phyloP scores from a whole-genome alignment of 2,888 invertebrate species.

The Pachydiplax longipennis region DNA sequence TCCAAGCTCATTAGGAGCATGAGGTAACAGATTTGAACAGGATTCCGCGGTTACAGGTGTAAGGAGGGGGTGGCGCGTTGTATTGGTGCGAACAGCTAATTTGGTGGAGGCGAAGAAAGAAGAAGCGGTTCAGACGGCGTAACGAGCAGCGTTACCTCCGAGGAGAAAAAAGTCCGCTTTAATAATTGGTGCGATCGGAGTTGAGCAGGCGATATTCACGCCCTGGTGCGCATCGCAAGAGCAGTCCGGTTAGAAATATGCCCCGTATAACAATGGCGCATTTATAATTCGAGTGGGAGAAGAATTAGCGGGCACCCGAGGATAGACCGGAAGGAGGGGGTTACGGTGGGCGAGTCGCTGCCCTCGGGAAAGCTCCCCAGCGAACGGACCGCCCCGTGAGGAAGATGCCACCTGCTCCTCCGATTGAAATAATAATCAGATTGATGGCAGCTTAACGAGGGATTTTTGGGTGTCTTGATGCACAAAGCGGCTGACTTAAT shows the following conservation, averaged over 20 bases:
- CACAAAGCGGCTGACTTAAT: no score
- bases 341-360: background rate
- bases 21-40: no score
- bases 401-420: no score
- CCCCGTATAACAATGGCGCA: slow-evolving; percentile 14
- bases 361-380: background rate
- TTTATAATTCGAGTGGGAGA: slow-evolving; percentile 22
- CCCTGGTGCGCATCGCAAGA: background rate
- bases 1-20: no score
- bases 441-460: no score
- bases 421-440: no score
- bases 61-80: no score
- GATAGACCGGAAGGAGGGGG: background rate
- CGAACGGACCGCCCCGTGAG: no score
- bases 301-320: background rate
- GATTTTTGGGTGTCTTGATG: no score
- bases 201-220: background rate
- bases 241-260: background rate
- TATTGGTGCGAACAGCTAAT: no score
- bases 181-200: background rate
- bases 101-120: background rate
- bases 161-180: background rate
- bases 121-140: background rate
- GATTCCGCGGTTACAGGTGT: no score
- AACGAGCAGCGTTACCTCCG: background rate